phyloP scores from a whole-genome alignment of 2,113 vertebrate genomes.

The Ammodramus savannarum region DNA sequence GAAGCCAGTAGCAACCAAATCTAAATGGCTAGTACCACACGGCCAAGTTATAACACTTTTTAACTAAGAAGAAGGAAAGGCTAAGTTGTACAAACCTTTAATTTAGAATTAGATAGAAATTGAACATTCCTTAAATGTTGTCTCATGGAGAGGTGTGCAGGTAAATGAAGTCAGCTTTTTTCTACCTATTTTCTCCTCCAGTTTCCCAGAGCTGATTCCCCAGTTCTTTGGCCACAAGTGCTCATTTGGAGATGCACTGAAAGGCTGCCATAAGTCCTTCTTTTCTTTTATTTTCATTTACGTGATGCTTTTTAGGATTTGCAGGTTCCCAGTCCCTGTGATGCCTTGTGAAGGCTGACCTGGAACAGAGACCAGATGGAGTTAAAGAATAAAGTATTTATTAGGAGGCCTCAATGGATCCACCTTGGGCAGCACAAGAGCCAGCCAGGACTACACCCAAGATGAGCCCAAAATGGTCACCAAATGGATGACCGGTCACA shows the following conservation, averaged over 20 bases:
- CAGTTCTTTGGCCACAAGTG: neutral
- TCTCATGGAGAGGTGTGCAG: neutral
- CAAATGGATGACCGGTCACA: rapidly evolving
- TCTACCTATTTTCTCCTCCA: neutral
- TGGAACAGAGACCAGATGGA: neutral
- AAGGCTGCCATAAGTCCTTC: neutral
- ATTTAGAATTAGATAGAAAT: neutral
- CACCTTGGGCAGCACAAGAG: neutral
- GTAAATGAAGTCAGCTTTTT: neutral
- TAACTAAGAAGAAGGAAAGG: neutral
- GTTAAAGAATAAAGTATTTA: neutral
- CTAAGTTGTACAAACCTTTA: conserved; percentile 20
- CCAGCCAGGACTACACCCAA: neutral
- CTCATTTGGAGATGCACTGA: neutral
- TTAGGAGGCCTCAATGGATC: neutral
- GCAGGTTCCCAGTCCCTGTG: neutral
- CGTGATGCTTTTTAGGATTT: neutral
- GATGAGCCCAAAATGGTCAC: neutral
- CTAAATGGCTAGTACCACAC: conserved; percentile 24
- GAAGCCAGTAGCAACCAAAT: conserved; percentile 24
- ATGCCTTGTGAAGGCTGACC: neutral
- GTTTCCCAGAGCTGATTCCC: neutral
- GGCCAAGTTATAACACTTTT: conserved; percentile 18
- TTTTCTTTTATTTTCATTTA: neutral
- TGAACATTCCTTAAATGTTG: neutral